phyloP scores from a whole-genome alignment of 1,140 invertebrate species.

The Linepithema humile region DNA sequence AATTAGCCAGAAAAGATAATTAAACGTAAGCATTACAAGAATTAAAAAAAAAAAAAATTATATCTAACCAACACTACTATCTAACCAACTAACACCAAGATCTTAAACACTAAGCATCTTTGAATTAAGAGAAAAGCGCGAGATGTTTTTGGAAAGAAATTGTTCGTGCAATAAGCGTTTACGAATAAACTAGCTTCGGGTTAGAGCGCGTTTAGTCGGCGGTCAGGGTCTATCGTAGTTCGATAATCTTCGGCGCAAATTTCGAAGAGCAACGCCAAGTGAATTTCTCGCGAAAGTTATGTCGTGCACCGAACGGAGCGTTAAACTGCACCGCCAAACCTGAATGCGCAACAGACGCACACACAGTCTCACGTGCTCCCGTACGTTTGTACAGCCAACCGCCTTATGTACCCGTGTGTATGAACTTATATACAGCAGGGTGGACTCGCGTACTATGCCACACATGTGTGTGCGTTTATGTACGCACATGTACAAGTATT shows the following conservation, averaged over 20 bases:
- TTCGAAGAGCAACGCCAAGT: constrained; percentile 18
- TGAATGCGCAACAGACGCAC: neutral
- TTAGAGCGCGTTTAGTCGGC: neutral
- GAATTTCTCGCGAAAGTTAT: constrained; percentile 46
- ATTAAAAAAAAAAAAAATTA: no score
- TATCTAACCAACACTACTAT: no score
- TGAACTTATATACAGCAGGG: neutral
- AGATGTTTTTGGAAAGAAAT: neutral
- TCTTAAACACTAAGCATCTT: neutral
- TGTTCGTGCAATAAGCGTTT: neutral
- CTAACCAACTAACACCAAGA: no score
- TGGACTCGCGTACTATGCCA: neutral
- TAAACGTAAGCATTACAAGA: no score
- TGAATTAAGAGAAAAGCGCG: neutral
- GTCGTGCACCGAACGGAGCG: constrained; percentile 16
- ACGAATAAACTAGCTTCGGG: neutral
- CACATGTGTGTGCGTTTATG: neutral
- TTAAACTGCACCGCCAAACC: constrained; percentile 24
- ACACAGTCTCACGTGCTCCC: neutral
- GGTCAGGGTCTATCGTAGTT: constrained; percentile 50
- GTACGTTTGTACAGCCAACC: neutral
- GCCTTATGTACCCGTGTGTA: neutral
- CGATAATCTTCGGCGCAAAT: constrained; percentile 48
- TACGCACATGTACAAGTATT: constrained; percentile 7
- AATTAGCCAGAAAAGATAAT: neutral